A percentile compares a stretch with the other conserved stretches of the same genome.
Conservation (phyloP, 1,140 invertebrate species). For the Myzus persicae region DNA sequence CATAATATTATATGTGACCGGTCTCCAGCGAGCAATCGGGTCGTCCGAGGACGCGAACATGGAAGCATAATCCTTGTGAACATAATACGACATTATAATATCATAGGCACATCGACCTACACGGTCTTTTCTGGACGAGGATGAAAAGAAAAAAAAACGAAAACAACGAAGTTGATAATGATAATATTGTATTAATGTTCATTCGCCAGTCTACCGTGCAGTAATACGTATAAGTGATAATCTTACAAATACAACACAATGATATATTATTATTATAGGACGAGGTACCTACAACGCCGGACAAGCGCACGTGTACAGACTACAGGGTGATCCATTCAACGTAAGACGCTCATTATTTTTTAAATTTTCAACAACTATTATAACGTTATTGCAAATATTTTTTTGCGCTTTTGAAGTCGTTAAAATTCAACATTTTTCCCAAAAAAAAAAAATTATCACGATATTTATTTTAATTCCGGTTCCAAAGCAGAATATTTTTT, state of each 20-base stretch:
- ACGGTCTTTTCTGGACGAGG: neutral
- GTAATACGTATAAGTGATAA: neutral
- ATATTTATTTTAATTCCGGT: no score
- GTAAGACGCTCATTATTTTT: no score
- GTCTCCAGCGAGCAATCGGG: neutral
- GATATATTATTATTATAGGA: no score
- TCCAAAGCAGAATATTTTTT: no score
- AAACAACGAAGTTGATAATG: neutral
- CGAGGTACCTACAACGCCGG: no score
- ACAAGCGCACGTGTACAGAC: neutral
- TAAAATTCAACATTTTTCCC: no score
- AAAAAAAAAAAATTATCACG: no score
- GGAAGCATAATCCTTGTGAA: neutral
- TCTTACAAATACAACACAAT: neutral
- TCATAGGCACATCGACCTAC: neutral
- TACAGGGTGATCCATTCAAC: no score
- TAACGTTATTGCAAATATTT: no score
- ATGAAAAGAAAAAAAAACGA: neutral
- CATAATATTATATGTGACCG: neutral
- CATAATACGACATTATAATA: neutral
- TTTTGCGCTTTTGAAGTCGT: no score
- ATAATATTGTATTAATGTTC: slow-evolving; percentile 12
- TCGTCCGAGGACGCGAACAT: neutral
- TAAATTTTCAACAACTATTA: no score
- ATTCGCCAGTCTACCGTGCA: neutral